Evolutionary conservation across 1,140 invertebrate genomes (phyloP), one percentile per base, ranked within the genome.

Genomic region (Grapholita molesta): DNA sequence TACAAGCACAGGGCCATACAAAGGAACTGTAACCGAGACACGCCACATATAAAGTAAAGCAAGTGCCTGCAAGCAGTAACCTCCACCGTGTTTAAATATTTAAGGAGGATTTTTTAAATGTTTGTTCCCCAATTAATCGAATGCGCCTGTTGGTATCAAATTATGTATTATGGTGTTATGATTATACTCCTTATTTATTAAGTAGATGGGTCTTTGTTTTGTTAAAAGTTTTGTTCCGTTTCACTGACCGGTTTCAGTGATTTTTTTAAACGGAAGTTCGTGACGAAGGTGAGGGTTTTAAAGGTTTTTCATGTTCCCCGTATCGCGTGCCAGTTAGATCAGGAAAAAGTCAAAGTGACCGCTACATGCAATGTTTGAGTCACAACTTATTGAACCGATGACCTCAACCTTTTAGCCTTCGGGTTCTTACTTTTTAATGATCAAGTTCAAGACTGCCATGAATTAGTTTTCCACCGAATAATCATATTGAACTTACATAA

Each of bases 201-300:
- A n/a, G n/a, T n/a, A n/a, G n/a, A n/a, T n/a, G n/a, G n/a, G n/a
- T n/a, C n/a, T n/a, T n/a, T n/a, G n/a, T n/a, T n/a, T n/a, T n/a
- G n/a, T n/a, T n/a, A n/a, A n/a, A n/a, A n/a, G n/a, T n/a, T n/a
- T n/a, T 25, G 11, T 57, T 57, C 23, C 11, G 12, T 57, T 57
- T 57, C 12, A 23, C 18, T 64, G 32, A 32, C 65, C 12, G 52
- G 65, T 67, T 67, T 68, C 52, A 65, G 55, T 25, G 11, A 70
- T 9, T 71, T 75, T 74, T 74, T 70, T 38, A 68, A 35, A 28
- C 24, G 68, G 64, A 78, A 74, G 70, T 79, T 78, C 70, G 71
- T 77, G 73, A 73, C 71, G 33, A 74, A 75, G 74, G 74, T 75
- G 74, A 77, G 75, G 73, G 75, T 76, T 82, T 70, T 68, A 57